These are phyloP conservation scores for Pimephales promelas DNA, from an alignment of 2,113 vertebrate genomes.

Conservation along the genomic window DNA sequence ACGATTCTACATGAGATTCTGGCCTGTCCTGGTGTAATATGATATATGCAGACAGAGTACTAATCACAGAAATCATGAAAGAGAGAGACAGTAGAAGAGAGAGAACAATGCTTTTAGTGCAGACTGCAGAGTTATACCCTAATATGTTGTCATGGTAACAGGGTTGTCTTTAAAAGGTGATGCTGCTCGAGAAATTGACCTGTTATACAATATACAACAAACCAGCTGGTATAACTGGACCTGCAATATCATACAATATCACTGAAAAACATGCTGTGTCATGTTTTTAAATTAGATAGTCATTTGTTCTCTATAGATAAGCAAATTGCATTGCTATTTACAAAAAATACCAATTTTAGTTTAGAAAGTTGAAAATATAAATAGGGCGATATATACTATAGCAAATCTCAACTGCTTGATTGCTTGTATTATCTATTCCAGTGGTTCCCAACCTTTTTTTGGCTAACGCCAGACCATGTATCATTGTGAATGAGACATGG, in stretches of 20 bases:
- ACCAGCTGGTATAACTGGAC: neutral
- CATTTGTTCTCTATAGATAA: neutral
- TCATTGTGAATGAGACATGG: too few species aligned
- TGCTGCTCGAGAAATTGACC: neutral
- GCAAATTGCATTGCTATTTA: too few species aligned
- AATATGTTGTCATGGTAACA: conserved; percentile 19
- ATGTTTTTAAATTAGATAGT: neutral
- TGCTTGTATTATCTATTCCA: too few species aligned
- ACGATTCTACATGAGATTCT: neutral
- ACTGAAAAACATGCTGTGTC: neutral
- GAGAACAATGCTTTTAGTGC: neutral
- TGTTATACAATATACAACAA: neutral
- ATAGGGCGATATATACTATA: too few species aligned
- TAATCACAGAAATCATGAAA: neutral
- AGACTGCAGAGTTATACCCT: neutral
- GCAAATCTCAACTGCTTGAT: too few species aligned
- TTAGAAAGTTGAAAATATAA: too few species aligned
- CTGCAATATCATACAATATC: neutral
- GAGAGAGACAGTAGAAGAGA: neutral
- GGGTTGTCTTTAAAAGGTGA: neutral
- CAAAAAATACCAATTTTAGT: too few species aligned
- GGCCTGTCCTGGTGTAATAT: conserved; percentile 2
- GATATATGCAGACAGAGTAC: neutral
- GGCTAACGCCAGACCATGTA: too few species aligned
- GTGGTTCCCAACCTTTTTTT: too few species aligned